Evolutionary conservation across 1,140 invertebrate genomes (phyloP), one percentile per base, ranked within the genome.

Genomic region (Halyomorpha halys): DNA sequence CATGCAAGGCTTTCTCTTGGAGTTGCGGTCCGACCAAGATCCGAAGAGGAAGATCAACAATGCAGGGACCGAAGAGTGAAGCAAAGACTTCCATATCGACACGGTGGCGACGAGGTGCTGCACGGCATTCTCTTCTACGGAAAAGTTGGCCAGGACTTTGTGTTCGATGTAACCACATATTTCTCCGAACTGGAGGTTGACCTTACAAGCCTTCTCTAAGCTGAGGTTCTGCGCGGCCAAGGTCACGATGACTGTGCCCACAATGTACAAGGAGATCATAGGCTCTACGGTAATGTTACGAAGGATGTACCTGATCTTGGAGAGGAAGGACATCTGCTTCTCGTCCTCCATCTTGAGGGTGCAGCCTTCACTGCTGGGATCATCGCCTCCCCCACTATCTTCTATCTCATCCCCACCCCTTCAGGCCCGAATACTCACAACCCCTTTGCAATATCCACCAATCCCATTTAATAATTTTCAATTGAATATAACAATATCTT

Each of bases 151-250:
- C 14, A 85, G 88, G 67, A 86, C 78, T 70, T 86, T 77, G 47
- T 77, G 77, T 2, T 84, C 81, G 14, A 91, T 72, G 0, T 86
- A 84, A 67, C 84, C 82, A 72, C 89, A 91, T 1, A 90, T 79
- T 47, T 82, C 80, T 0, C 82, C 77, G 66, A 86, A 87, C 11
- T 74, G 78, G 61, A 91, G 78, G 74, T 91, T 91, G 0, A 91
- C 86, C 64, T 86, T 76, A 70, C 89, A 91, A 0, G 89, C 88
- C 73, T 90, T 90, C 73, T 91, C 88, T 68, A 91, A 77, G 70
- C 87, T 89, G n/a, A 91, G 76, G 74, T 91, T 89, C 73, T 89
- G 87, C n/a, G 85, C 87, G 19, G 87, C 87, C 49, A 90, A 72
- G 19, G 82, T 82, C 0, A 86, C 83, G 1, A 89, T 74, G n/a